Evolutionary conservation across 2,113 vertebrate genomes (phyloP).

Genomic region (western clawed frog (Xenopus tropicalis)): DNA sequence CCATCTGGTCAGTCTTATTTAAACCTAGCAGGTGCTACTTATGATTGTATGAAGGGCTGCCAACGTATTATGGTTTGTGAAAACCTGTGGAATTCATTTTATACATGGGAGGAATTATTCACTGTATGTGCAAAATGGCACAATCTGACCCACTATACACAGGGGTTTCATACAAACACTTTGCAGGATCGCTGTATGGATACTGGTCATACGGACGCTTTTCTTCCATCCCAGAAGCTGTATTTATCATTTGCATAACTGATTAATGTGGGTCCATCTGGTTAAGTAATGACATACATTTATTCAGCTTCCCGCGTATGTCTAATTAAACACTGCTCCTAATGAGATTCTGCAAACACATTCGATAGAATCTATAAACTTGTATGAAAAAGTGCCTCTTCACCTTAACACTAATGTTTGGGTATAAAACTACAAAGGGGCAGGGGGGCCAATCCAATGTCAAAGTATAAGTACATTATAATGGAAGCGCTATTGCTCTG

Average conservation of each 20-base stretch:
- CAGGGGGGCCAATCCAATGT: too few relatives aligned
- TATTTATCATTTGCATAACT: conserved; percentile 37
- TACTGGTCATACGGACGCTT: background rate
- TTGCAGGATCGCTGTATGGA: background rate
- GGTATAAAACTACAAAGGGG: too few relatives aligned
- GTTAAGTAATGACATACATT: conserved; percentile 20
- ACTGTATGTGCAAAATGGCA: conserved; percentile 14
- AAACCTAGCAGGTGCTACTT: conserved; percentile 38
- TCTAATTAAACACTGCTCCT: background rate
- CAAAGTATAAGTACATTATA: too few relatives aligned
- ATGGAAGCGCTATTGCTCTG: too few relatives aligned
- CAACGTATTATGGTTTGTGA: conserved; percentile 32
- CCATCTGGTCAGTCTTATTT: conserved; percentile 45
- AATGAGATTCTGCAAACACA: background rate
- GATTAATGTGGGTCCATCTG: conserved; percentile 39
- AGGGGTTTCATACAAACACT: background rate
- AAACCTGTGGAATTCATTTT: conserved; percentile 24
- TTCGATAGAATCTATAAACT: too few relatives aligned
- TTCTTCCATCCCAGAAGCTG: background rate
- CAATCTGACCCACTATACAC: background rate
- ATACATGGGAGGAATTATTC: background rate
- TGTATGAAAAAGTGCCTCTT: too few relatives aligned
- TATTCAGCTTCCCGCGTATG: conserved; percentile 14
- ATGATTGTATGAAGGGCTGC: conserved; percentile 37
- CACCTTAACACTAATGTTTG: too few relatives aligned